These are phyloP conservation scores for Teleogryllus oceanicus DNA, from an alignment of 2,888 invertebrate species.

Conservation along the genomic window DNA sequence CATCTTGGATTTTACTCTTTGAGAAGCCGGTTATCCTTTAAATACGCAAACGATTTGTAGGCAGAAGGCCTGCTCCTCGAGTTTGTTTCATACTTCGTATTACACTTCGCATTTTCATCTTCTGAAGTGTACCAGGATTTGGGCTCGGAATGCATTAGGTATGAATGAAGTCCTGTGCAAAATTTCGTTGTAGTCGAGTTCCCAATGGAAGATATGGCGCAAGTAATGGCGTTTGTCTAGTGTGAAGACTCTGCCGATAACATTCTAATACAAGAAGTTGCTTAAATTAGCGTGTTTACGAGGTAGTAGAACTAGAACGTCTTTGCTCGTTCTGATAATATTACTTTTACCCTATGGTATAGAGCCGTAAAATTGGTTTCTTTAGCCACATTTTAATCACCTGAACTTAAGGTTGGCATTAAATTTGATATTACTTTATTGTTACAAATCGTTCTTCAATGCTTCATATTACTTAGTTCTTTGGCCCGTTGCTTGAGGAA, in stretches of 20 bases:
- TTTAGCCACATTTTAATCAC: background rate
- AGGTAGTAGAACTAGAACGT: background rate
- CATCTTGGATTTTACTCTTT: conserved; percentile 74
- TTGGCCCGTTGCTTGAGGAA: background rate
- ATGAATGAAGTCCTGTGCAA: conserved; percentile 49
- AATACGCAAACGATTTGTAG: conserved; percentile 48
- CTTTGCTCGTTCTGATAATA: background rate
- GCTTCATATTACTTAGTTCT: background rate
- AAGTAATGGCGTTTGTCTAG: conserved; percentile 61
- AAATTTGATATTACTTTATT: conserved; percentile 9
- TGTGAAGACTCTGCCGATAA: conserved; percentile 29
- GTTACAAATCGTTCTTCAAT: background rate
- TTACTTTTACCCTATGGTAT: conserved; percentile 3
- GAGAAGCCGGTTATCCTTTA: conserved; percentile 67
- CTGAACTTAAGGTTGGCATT: background rate
- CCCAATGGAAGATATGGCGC: conserved; percentile 41
- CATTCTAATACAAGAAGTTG: conserved; percentile 4
- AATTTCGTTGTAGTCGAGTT: conserved; percentile 34
- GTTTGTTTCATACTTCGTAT: conserved; percentile 30
- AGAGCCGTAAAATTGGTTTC: background rate
- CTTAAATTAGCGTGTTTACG: background rate
- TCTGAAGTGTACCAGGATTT: conserved; percentile 36
- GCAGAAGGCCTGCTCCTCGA: conserved; percentile 28
- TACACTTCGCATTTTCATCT: conserved; percentile 25
- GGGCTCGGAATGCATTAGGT: conserved; percentile 68